Percentiles rank a stretch among this genome's conserved stretches.
Conservation (phyloP, 1,140 invertebrate species). For the Drosophila auraria region DNA sequence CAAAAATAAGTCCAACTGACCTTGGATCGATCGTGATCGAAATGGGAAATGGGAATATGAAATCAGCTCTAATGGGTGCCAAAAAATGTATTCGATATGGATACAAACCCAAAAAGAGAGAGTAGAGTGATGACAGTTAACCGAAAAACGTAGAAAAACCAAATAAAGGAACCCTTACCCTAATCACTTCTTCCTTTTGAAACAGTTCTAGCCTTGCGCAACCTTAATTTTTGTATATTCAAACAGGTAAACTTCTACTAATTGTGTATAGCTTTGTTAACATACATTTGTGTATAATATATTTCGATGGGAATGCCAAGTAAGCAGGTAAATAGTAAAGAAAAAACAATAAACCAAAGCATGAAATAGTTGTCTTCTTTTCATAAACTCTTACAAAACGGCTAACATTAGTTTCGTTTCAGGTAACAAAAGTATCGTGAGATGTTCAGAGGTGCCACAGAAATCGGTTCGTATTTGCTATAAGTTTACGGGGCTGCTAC, state of each 20-base stretch:
- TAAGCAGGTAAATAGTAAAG: background rate
- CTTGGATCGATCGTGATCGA: slow-evolving; percentile 35
- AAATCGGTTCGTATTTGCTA: background rate
- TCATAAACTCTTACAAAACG: slow-evolving; percentile 57
- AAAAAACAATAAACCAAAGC: slow-evolving; percentile 8
- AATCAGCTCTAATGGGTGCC: slow-evolving; percentile 25
- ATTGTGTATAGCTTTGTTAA: slow-evolving; percentile 14
- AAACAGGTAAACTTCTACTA: slow-evolving; percentile 18
- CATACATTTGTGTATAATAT: slow-evolving; percentile 4
- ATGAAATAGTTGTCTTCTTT: background rate
- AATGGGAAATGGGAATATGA: slow-evolving; percentile 26
- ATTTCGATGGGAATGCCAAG: slow-evolving; percentile 7
- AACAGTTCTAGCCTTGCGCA: slow-evolving; percentile 1
- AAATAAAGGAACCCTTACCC: slow-evolving; percentile 15
- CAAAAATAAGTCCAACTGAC: slow-evolving; percentile 31
- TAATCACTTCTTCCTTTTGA: slow-evolving; percentile 3
- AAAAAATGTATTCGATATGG: background rate
- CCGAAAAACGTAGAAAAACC: slow-evolving; percentile 13
- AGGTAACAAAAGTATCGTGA: background rate
- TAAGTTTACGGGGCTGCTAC: no score
- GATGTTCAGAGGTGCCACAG: background rate
- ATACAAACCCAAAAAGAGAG: slow-evolving; percentile 5
- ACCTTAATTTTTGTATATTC: slow-evolving; percentile 3
- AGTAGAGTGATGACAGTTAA: slow-evolving; percentile 19
- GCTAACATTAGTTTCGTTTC: background rate